Base-by-base conservation (phyloP, 2,888 invertebrate genomes). In the Trichopoda pennipes region DNA sequence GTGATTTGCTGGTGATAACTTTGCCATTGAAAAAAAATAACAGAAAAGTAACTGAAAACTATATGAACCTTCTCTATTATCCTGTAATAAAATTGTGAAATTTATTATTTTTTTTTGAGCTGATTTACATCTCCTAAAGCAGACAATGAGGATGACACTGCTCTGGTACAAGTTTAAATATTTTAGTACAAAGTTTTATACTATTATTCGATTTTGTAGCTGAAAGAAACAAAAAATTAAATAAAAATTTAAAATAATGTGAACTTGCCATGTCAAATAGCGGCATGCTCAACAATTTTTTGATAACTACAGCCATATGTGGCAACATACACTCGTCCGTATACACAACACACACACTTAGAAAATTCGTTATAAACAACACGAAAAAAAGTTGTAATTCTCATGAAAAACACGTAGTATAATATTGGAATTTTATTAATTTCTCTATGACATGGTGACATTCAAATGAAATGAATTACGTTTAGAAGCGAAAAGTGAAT, bases 391-490 rank as follows among this genome's bases (percentile, higher is more conserved):
- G 44, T 7, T 69, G n/a, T 17, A 72, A 72, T 72, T 51, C 17
- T 28, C 23, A 72, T 58, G 51, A 23, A 72, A 42, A 12, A 58
- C 78, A 66, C 78, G 66, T 78, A 72, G 44, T 28, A 60, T 78
- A 72, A 72, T 60, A 58, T 60, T 58, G 58, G 53, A 60, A 72
- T 72, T 78, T 78, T 78, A 78, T 66, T 78, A 78, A 72, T 78
- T 72, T 66, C 49, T 72, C 64, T 72, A 53, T 66, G 78, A 78
- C 72, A 66, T 49, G 19, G 14, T 78, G 77, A 78, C 77, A 78
- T 56, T 23, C 35, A 51, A 64, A 55, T 55, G 14, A 23, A 61
- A 68, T 76, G 76, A 61, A 66, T 49, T 60, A 72, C 49, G 38
- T 60, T 72, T 23, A 32, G 38, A 66, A 38, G 16, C 21, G 23